phyloP scores from a whole-genome alignment of 2,113 vertebrate species.

The Smithornis capensis region DNA sequence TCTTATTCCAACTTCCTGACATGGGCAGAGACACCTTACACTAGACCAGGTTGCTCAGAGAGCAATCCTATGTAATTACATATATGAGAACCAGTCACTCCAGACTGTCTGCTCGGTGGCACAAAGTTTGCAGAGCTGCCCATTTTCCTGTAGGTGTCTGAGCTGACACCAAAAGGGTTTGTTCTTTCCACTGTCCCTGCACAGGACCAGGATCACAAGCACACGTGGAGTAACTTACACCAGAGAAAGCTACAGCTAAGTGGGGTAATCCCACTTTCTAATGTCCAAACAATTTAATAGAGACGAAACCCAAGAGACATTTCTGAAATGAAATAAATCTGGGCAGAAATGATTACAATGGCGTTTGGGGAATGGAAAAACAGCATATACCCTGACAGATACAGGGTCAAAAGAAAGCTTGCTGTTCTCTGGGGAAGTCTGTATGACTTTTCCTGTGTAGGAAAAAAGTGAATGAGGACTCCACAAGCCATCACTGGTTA shows the following conservation, averaged over 20 bases:
- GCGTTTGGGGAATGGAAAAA: background rate
- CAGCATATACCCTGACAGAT: background rate
- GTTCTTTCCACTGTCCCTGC: background rate
- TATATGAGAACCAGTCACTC: background rate
- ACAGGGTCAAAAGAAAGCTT: background rate
- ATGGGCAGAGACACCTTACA: background rate
- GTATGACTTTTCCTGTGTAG: background rate
- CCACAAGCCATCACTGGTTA: background rate
- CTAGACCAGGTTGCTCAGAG: background rate
- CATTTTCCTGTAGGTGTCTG: background rate
- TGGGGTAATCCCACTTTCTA: background rate
- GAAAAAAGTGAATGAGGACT: background rate
- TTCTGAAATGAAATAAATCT: conserved; percentile 26
- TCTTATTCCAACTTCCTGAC: background rate
- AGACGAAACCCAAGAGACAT: background rate
- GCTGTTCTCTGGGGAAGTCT: background rate
- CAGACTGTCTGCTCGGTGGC: background rate
- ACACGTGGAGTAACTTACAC: background rate
- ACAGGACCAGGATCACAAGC: background rate
- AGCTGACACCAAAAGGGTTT: background rate
- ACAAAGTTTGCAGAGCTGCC: background rate
- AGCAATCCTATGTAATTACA: fast-evolving
- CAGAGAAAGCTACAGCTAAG: background rate
- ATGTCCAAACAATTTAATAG: conserved; percentile 13
- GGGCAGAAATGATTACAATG: conserved; percentile 21